These are phyloP conservation scores for Lytechinus variegatus DNA, from an alignment of 35 echinoderm and acorn worm genomes.

Conservation along the genomic window DNA sequence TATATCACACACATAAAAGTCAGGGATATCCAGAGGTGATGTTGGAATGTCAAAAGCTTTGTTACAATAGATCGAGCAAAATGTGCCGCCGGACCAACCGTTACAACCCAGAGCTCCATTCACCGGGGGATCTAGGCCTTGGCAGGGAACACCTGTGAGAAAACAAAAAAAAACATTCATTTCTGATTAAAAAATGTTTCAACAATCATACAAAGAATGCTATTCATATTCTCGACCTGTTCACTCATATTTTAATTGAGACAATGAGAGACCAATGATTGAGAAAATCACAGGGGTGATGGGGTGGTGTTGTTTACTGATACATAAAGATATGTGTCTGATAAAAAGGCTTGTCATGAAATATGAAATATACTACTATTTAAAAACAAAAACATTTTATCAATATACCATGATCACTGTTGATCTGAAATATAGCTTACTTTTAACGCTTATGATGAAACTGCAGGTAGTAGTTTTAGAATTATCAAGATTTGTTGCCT, in stretches of 20 bases:
- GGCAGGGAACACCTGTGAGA: background rate
- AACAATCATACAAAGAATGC: too few relatives aligned
- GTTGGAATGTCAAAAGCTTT: background rate
- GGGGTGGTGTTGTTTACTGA: too few relatives aligned
- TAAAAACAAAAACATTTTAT: too few relatives aligned
- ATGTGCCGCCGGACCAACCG: background rate
- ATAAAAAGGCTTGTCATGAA: too few relatives aligned
- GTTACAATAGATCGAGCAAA: background rate
- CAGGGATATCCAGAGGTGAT: background rate
- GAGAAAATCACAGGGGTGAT: too few relatives aligned
- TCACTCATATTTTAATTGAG: too few relatives aligned
- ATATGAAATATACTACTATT: too few relatives aligned
- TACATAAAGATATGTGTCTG: too few relatives aligned
- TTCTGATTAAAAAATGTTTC: too few relatives aligned
- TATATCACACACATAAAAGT: background rate
- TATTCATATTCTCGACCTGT: too few relatives aligned
- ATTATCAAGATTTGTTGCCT: background rate
- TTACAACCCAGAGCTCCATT: background rate
- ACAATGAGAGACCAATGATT: too few relatives aligned
- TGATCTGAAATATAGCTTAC: background rate
- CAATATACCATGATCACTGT: too few relatives aligned
- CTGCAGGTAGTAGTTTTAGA: background rate
- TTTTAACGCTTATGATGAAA: background rate
- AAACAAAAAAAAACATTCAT: background rate
- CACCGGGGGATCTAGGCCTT: background rate